phyloP scores from a whole-genome alignment of 2,888 invertebrate genomes.

The Orchesella flavescens region DNA sequence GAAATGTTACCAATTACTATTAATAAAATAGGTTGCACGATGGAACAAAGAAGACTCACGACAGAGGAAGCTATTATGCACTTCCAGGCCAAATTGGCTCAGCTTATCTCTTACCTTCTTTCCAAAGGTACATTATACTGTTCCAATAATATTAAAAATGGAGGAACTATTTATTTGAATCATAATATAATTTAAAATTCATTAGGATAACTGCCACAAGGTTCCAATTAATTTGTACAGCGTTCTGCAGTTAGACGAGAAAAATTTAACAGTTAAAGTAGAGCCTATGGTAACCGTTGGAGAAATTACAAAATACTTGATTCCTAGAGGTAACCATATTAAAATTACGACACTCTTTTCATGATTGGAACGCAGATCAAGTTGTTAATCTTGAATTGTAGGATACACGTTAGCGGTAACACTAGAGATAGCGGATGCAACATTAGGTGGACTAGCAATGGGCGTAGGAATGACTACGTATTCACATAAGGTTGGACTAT shows the following conservation, averaged over 20 bases:
- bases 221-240: slow-evolving; percentile 80
- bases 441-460: slow-evolving; percentile 81
- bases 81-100: slow-evolving; percentile 82
- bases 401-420: slow-evolving; percentile 82
- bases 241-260: slow-evolving; percentile 78
- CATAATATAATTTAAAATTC: not conserved
- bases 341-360: no score
- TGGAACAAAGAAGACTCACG: slow-evolving; percentile 73
- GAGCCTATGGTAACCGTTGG: slow-evolving; percentile 81
- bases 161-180: slow-evolving; percentile 43
- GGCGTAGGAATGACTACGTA: slow-evolving; percentile 84
- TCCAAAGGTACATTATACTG: slow-evolving; percentile 75
- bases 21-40: slow-evolving; percentile 70
- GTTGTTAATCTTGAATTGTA: slow-evolving; percentile 22
- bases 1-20: no score
- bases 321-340: slow-evolving; percentile 76
- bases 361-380: no score
- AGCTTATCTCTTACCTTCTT: slow-evolving; percentile 82
- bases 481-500: slow-evolving; percentile 82
- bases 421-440: slow-evolving; percentile 82
- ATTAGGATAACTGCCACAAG: slow-evolving; percentile 77
- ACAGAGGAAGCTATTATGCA: slow-evolving; percentile 79
- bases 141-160: slow-evolving; percentile 3
- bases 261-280: slow-evolving; percentile 78
- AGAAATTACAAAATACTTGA: slow-evolving; percentile 80